Percentiles rank a stretch among this genome's conserved stretches.
phyloP scores from a whole-genome alignment of 2,888 invertebrate genomes.

The Acanthosepion esculentum region DNA sequence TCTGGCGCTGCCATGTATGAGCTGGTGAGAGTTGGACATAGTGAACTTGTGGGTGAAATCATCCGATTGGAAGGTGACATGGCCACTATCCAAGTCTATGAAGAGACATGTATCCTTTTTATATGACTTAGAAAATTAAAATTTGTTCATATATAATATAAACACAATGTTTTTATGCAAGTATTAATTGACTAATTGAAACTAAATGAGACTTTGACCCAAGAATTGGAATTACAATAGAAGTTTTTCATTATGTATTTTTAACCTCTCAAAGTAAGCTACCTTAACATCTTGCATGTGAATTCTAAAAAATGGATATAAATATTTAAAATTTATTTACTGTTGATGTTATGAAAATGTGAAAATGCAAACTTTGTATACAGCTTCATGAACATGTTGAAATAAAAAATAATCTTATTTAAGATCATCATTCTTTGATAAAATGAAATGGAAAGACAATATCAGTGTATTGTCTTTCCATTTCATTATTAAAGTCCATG shows the following conservation, averaged over 20 bases:
- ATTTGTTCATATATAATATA: neutral
- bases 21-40: conserved; percentile 97
- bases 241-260: neutral
- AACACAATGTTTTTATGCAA: neutral
- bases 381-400: too few relatives aligned
- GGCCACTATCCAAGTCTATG: conserved; percentile 97
- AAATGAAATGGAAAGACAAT: too few relatives aligned
- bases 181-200: too few relatives aligned
- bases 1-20: conserved; percentile 99
- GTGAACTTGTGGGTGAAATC: conserved; percentile 98
- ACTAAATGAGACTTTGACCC: too few relatives aligned
- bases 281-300: neutral
- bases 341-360: neutral
- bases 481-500: neutral
- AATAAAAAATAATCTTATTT: too few relatives aligned
- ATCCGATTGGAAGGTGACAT: conserved; percentile 99
- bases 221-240: too few relatives aligned
- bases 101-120: conserved; percentile 78
- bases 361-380: neutral
- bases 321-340: neutral
- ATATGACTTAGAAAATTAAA: neutral
- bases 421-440: too few relatives aligned
- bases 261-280: neutral
- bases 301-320: neutral
- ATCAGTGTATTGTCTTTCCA: neutral